Evolutionary conservation across 2,797 vertebrate species (phyloP), one percentile per base, ranked within the genome.

Genomic region (Xiphophorus birchmanni): DNA sequence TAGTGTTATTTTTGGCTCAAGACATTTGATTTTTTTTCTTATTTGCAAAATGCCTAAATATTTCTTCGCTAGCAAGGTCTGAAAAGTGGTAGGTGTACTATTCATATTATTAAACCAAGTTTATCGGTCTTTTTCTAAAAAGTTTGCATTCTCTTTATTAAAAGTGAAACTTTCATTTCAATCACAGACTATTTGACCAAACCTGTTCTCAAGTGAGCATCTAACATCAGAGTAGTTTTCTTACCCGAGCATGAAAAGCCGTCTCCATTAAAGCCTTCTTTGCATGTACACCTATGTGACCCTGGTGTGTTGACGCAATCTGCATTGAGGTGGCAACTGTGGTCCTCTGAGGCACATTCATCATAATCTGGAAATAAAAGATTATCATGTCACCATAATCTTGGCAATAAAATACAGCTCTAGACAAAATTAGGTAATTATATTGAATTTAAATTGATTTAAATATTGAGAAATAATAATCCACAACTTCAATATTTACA

Each of bases 261-360:
- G 0, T 99, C 97, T 1, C 98, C 98, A 0, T 95, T 94, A 88
- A 99, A 99, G 73, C 98, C 98, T 0, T 96, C 97, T 69, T 87
- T 96, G 91, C 98, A 99, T 52, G 96, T 84, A 0, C 98, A 99
- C 91, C 94, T 96, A 90, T 98, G 98, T 1, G 97, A 98, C n/a
- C 97, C 97, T 0, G 97, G 97, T 0, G 95, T 96, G 90, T 99
- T 99, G 82, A 97, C 85, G 0, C 97, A 99, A 92, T 97, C 95
- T 17, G 98, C 97, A 0, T 97, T 97, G 12, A 89, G 92, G 88
- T 97, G 97, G 91, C 98, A 99, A 89, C 87, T 96, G 90, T 99
- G 97, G 44, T 97, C 96, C 65, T 96, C 96, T 0, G 94, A 94
- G 0, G 95, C 81, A 3, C 98, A 99, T 83, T 99, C 98, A 0